Percentiles rank a stretch among this genome's conserved stretches.
These are phyloP conservation scores for Saxidomus purpurata DNA, from an alignment of 1,140 invertebrate species.

Conservation along the genomic window DNA sequence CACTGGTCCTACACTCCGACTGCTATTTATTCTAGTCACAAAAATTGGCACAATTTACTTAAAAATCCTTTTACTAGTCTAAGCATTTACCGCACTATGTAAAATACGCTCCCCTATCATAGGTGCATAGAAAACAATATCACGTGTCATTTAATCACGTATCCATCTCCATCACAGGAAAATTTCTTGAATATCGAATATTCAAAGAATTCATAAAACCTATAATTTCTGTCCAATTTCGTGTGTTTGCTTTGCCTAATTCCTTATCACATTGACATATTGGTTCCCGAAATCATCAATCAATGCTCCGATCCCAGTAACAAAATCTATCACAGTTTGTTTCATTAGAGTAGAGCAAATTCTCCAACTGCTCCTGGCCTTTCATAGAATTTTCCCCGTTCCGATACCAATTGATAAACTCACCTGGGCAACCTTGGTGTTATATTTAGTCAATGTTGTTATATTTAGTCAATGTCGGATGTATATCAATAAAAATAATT, in stretches of 20 bases:
- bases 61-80: too few relatives aligned
- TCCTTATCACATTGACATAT: neutral
- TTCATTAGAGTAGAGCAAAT: neutral
- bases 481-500: constrained; percentile 24
- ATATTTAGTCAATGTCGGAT: neutral
- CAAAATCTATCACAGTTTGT: neutral
- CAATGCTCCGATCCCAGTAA: neutral
- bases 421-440: neutral
- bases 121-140: too few relatives aligned
- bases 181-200: neutral
- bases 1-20: too few relatives aligned
- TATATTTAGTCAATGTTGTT: neutral
- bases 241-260: neutral
- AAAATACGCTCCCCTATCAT: too few relatives aligned
- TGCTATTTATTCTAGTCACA: too few relatives aligned
- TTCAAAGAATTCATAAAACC: neutral
- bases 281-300: constrained; percentile 19
- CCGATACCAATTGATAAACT: neutral
- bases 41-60: too few relatives aligned
- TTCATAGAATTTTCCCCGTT: neutral
- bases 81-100: too few relatives aligned
- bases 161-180: too few relatives aligned
- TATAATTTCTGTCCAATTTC: constrained; percentile 1
- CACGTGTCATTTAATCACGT: too few relatives aligned
- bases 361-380: neutral